phyloP scores from a whole-genome alignment of 92 coral and sea anemone genomes.

The Epizoanthus fatuus region DNA sequence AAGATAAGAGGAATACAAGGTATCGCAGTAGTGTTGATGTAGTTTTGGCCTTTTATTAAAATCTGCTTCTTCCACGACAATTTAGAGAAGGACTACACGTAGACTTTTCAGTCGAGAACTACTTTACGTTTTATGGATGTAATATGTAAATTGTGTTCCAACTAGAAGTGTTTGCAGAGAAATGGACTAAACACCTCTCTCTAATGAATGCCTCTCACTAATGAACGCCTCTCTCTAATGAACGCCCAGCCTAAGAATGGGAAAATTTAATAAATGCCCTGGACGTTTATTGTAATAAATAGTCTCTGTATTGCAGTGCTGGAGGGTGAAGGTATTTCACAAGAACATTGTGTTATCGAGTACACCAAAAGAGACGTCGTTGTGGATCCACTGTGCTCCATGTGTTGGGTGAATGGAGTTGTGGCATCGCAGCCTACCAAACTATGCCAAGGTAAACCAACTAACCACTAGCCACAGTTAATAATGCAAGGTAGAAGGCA shows the following conservation, averaged over 20 bases:
- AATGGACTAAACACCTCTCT: no score
- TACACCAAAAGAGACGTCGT: conserved; percentile 83
- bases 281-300: neutral
- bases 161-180: no score
- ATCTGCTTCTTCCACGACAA: neutral
- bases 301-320: conserved; percentile 62
- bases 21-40: neutral
- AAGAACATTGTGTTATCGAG: conserved; percentile 90
- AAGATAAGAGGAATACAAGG: no score
- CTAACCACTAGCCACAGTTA: neutral
- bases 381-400: conserved; percentile 78
- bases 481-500: neutral
- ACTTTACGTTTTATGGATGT: no score
- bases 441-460: conserved; percentile 90
- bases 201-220: no score
- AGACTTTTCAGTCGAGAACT: no score
- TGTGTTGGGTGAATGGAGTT: conserved; percentile 90
- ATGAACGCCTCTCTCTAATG: no score
- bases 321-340: conserved; percentile 88
- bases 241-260: no score
- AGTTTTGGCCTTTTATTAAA: no score
- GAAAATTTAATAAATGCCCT: no score
- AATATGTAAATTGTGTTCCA: no score
- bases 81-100: no score
- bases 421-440: conserved; percentile 79